A percentile compares a stretch with the other conserved stretches of the same genome.
Conservation (phyloP, 64 coral and sea anemone genomes). For the Pachyseris speciosa region DNA sequence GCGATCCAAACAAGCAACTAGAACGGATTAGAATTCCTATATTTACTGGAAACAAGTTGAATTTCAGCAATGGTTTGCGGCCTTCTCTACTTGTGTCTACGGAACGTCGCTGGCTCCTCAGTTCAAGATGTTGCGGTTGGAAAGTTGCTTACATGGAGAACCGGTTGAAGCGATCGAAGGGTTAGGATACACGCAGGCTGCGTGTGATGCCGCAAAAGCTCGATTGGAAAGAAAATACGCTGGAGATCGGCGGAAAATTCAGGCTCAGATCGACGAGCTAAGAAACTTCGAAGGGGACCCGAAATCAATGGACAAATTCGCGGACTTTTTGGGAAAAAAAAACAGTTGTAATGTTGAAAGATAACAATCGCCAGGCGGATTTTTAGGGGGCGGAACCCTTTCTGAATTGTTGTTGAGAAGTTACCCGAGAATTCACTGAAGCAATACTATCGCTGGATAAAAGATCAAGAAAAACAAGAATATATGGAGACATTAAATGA, state of each 20-base stretch:
- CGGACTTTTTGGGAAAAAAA: conserved; percentile 62
- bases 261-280: conserved; percentile 8
- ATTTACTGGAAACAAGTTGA: conserved; percentile 65
- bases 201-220: conserved; percentile 59
- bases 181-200: conserved; percentile 53
- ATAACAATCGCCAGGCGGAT: conserved; percentile 60
- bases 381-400: conserved; percentile 67
- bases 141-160: conserved; percentile 56
- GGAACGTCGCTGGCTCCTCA: conserved; percentile 42
- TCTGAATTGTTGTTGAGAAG: conserved; percentile 60
- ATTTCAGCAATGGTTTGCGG: conserved; percentile 61
- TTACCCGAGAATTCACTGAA: conserved; percentile 15
- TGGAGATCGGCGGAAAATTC: conserved; percentile 1
- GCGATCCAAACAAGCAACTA: conserved; percentile 53
- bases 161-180: conserved; percentile 64
- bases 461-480: not conserved
- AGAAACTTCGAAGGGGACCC: conserved; percentile 48
- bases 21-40: conserved; percentile 48
- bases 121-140: conserved; percentile 69
- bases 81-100: conserved; percentile 64
- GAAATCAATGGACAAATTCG: conserved; percentile 60
- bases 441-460: not conserved
- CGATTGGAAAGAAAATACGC: conserved; percentile 55
- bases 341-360: conserved; percentile 59
- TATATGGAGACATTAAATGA: not conserved